Evolutionary conservation across 2,888 invertebrate genomes (phyloP).

Genomic region (Erpobdella octoculata): DNA sequence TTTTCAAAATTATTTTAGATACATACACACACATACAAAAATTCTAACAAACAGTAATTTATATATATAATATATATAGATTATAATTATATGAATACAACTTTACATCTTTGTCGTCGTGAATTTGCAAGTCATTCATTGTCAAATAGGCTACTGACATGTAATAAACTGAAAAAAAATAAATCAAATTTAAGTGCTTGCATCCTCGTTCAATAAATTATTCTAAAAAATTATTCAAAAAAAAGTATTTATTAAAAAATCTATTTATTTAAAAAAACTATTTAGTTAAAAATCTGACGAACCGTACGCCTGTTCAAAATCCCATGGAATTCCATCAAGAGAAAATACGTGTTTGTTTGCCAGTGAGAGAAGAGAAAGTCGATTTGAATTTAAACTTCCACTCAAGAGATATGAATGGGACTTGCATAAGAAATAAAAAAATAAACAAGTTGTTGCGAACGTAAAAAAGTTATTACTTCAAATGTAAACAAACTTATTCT

Average conservation of each 20-base stretch:
- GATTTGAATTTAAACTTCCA: constrained; percentile 43
- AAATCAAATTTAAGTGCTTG: neutral
- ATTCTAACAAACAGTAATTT: no score
- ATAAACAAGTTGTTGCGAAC: no score
- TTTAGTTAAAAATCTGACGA: constrained; percentile 31
- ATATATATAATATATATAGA: neutral
- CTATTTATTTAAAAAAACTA: neutral
- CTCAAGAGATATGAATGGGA: constrained; percentile 44
- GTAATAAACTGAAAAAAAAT: constrained; percentile 41
- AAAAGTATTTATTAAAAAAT: neutral
- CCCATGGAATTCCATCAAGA: constrained; percentile 45
- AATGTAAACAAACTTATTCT: no score
- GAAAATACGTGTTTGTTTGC: constrained; percentile 48
- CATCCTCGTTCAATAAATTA: neutral
- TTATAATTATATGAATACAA: no score
- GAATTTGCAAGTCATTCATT: constrained; percentile 41
- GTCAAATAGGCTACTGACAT: constrained; percentile 46
- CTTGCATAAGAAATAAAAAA: constrained; percentile 35
- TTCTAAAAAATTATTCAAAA: neutral
- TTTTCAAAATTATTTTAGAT: no score
- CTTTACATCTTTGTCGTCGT: constrained; percentile 44
- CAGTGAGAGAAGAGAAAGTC: constrained; percentile 45
- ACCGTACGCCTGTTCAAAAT: constrained; percentile 46
- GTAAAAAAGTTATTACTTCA: no score
- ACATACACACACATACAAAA: no score